Evolutionary conservation across 2,888 invertebrate genomes (phyloP).

Genomic region (Anaspis maculata): DNA sequence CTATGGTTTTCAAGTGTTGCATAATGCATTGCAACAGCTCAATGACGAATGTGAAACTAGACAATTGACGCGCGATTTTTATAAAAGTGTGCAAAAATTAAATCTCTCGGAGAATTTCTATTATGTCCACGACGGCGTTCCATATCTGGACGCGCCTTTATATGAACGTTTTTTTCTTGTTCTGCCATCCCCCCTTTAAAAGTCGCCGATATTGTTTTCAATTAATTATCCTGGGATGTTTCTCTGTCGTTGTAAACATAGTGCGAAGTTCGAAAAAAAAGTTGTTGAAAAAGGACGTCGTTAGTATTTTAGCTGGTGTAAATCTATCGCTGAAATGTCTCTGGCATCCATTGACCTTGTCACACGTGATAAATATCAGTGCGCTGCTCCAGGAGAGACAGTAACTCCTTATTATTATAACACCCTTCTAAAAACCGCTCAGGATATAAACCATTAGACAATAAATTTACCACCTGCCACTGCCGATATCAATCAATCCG

Average conservation of each 20-base stretch:
- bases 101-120: too few relatives aligned
- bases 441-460: conserved; percentile 19
- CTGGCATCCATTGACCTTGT: conserved; percentile 18
- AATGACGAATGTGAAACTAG: too few relatives aligned
- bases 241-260: conserved; percentile 10
- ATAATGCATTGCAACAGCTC: too few relatives aligned
- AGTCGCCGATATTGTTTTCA: conserved; percentile 6
- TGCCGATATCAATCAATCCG: conserved; percentile 17
- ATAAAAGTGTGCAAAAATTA: too few relatives aligned
- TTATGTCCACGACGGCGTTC: too few relatives aligned
- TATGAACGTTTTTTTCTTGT: too few relatives aligned
- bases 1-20: too few relatives aligned
- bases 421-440: conserved; percentile 18
- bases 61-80: too few relatives aligned
- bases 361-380: conserved; percentile 18
- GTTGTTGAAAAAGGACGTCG: conserved; percentile 15
- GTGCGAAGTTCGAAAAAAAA: conserved; percentile 12
- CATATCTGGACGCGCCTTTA: too few relatives aligned
- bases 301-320: conserved; percentile 17
- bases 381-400: conserved; percentile 17
- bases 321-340: conserved; percentile 18
- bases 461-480: conserved; percentile 18
- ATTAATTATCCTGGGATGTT: too few relatives aligned
- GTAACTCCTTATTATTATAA: conserved; percentile 17
- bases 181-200: too few relatives aligned